Evolutionary conservation across 2,797 vertebrate species (phyloP).

Genomic region (Bufotes viridis): DNA sequence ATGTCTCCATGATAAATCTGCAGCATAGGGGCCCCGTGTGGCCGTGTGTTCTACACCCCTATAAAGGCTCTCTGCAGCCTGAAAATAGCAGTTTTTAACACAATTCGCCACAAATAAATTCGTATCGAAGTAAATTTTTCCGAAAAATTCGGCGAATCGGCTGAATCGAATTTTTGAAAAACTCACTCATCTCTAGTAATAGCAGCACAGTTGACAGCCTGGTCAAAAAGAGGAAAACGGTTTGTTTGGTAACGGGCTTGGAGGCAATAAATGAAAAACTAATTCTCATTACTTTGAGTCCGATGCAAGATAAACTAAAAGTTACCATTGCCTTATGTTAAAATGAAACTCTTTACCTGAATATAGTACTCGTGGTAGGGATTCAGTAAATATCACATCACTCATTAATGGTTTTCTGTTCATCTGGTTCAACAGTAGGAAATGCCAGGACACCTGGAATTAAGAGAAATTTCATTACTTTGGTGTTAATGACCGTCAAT

Average conservation of each 20-base stretch:
- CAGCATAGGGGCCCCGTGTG: too few relatives aligned
- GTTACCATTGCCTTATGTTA: neutral
- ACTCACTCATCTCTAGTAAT: too few relatives aligned
- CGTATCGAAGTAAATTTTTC: too few relatives aligned
- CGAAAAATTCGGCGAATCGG: too few relatives aligned
- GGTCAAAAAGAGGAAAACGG: neutral
- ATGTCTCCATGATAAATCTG: too few relatives aligned
- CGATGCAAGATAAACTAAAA: neutral
- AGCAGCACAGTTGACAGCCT: neutral
- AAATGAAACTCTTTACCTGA: conserved; percentile 46
- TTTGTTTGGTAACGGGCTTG: neutral
- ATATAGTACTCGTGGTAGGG: conserved; percentile 17
- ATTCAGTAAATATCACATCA: conserved; percentile 33
- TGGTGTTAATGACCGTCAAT: too few relatives aligned
- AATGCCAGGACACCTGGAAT: conserved; percentile 58
- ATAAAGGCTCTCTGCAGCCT: too few relatives aligned
- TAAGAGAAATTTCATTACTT: neutral
- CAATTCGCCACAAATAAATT: too few relatives aligned
- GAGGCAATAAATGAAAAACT: neutral
- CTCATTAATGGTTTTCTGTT: neutral
- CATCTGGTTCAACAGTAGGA: conserved; percentile 33
- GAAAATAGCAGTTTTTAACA: too few relatives aligned
- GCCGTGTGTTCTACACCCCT: too few relatives aligned
- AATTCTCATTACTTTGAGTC: neutral
- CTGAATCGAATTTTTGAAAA: too few relatives aligned